Evolutionary conservation across 2,113 vertebrate species (phyloP).

Genomic region (Microtus pennsylvanicus): DNA sequence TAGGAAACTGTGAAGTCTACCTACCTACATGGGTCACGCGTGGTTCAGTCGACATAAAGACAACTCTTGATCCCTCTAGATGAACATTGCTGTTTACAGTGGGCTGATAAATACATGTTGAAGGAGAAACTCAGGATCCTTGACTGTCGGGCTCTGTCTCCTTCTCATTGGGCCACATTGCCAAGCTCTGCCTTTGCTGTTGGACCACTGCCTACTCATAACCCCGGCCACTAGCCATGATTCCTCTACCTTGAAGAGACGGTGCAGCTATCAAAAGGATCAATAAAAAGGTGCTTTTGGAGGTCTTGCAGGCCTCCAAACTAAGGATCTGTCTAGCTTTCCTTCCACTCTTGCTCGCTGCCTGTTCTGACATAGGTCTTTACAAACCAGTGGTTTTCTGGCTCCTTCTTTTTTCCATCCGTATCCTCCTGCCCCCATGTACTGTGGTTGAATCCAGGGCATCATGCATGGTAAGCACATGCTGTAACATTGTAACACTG

Average conservation of each 20-base stretch:
- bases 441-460: background rate
- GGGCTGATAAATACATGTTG: background rate
- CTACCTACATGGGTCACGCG: no score
- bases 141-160: background rate
- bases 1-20: background rate
- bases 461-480: background rate
- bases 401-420: background rate
- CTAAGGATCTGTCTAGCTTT: background rate
- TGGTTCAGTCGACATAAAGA: background rate
- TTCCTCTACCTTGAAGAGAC: background rate
- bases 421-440: no score
- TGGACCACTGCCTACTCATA: background rate
- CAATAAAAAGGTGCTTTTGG: background rate
- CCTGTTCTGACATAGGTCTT: background rate
- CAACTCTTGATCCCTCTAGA: background rate
- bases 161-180: background rate
- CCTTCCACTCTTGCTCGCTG: background rate
- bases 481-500: no score
- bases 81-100: no score
- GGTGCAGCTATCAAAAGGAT: background rate
- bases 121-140: background rate
- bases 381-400: fast-evolving
- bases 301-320: background rate
- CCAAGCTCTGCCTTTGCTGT: background rate
- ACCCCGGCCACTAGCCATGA: background rate